phyloP scores from a whole-genome alignment of 1,140 invertebrate genomes.

The Drosophila teissieri region DNA sequence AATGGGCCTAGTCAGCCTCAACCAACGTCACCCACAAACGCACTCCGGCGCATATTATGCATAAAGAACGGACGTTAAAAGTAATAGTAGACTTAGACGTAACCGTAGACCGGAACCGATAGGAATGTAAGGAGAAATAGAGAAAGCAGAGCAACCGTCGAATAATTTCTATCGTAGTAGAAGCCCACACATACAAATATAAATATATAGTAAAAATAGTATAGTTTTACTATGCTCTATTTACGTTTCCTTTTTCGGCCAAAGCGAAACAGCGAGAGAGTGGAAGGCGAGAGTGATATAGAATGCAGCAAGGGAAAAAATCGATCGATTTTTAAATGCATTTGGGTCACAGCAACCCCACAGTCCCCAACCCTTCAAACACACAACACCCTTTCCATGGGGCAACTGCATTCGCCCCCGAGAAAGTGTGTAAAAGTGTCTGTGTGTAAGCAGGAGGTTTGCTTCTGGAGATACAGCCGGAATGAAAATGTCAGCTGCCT shows the following conservation, averaged over 20 bases:
- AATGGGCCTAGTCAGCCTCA: too few relatives aligned
- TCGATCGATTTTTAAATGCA: slow-evolving; percentile 82
- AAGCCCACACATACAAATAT: slow-evolving; percentile 59
- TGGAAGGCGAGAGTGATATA: slow-evolving; percentile 26
- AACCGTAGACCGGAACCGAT: slow-evolving; percentile 26
- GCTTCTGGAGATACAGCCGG: slow-evolving; percentile 60
- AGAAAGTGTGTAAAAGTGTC: not conserved
- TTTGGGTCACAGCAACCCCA: slow-evolving; percentile 65
- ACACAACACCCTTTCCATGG: slow-evolving; percentile 10
- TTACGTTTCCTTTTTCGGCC: slow-evolving; percentile 71
- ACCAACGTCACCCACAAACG: too few relatives aligned
- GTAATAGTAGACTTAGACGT: slow-evolving; percentile 43
- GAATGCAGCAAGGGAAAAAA: slow-evolving; percentile 58
- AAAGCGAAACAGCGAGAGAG: slow-evolving; percentile 26
- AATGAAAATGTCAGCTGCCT: slow-evolving; percentile 70
- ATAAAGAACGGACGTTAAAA: slow-evolving; percentile 56
- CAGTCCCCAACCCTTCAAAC: slow-evolving; percentile 4
- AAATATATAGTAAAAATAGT: slow-evolving; percentile 44
- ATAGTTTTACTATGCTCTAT: slow-evolving; percentile 71
- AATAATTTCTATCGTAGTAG: slow-evolving; percentile 75
- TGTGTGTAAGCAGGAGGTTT: slow-evolving; percentile 2
- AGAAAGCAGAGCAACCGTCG: slow-evolving; percentile 40
- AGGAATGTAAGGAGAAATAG: slow-evolving; percentile 3
- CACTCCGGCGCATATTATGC: too few relatives aligned
- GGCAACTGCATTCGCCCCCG: slow-evolving; percentile 40